Percentiles rank a stretch among this genome's conserved stretches.
Conservation (phyloP, 2,113 vertebrate species). For the Tetraodon nigroviridis region DNA sequence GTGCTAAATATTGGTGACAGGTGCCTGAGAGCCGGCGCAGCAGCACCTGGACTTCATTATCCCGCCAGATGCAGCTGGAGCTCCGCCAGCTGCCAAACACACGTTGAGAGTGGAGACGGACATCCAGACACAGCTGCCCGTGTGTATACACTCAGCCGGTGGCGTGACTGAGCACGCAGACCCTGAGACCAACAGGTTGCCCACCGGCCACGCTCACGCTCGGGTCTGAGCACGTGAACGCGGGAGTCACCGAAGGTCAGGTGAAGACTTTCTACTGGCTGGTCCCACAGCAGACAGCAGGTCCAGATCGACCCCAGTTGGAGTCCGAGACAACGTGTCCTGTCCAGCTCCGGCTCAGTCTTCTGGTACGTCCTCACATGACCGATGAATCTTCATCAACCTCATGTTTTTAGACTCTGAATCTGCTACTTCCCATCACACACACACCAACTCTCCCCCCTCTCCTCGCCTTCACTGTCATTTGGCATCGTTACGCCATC, state of each 20-base stretch:
- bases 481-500: constrained; percentile 38
- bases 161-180: constrained; percentile 27
- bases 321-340: neutral
- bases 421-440: neutral
- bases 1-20: constrained; percentile 80
- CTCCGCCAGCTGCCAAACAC: constrained; percentile 69
- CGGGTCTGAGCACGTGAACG: constrained; percentile 12
- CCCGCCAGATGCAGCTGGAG: constrained; percentile 76
- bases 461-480: constrained; percentile 22
- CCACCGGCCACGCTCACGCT: constrained; percentile 21
- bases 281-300: too few species aligned
- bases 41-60: constrained; percentile 80
- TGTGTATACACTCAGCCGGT: constrained; percentile 35
- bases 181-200: neutral
- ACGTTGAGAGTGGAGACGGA: constrained; percentile 33
- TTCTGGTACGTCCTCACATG: too few species aligned
- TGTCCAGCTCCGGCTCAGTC: neutral
- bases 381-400: too few species aligned
- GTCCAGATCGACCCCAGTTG: too few species aligned
- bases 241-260: constrained; percentile 6
- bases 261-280: neutral
- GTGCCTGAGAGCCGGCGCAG: constrained; percentile 76
- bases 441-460: constrained; percentile 3
- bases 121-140: constrained; percentile 43
- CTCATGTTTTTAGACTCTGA: too few species aligned